Evolutionary conservation across 2,113 vertebrate genomes (phyloP).

Genomic region (Mola mola): DNA sequence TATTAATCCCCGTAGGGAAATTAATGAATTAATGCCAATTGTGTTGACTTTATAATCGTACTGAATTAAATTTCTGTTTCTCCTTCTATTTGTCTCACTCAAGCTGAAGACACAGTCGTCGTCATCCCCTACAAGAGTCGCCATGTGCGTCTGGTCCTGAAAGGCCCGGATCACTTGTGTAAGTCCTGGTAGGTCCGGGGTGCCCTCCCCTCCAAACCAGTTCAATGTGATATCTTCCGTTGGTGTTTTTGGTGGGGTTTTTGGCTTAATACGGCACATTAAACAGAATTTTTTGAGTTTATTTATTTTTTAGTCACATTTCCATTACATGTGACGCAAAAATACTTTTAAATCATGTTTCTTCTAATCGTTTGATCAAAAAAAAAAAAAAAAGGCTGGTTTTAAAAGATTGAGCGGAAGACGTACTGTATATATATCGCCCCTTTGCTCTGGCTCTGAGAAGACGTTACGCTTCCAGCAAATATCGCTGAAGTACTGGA

Average conservation of each 20-base stretch:
- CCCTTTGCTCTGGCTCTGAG: conserved; percentile 41
- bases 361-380: too few relatives aligned
- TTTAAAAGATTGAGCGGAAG: conserved; percentile 30
- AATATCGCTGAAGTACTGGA: conserved; percentile 58
- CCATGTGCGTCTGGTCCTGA: conserved; percentile 91
- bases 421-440: conserved; percentile 6
- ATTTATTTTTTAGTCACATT: too few relatives aligned
- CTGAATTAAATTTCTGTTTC: background rate
- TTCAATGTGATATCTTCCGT: too few relatives aligned
- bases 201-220: conserved; percentile 71
- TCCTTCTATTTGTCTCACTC: conserved; percentile 20
- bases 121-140: conserved; percentile 92
- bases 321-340: conserved; percentile 2
- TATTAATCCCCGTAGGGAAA: too few relatives aligned
- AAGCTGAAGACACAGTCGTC: conserved; percentile 92
- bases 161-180: conserved; percentile 97
- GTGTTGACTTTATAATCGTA: too few relatives aligned
- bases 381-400: conserved; percentile 1
- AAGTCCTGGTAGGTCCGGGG: conserved; percentile 89
- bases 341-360: conserved; percentile 6
- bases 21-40: too few relatives aligned
- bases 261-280: too few relatives aligned
- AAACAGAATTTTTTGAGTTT: too few relatives aligned
- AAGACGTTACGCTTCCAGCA: conserved; percentile 31
- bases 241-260: background rate